Base-by-base conservation (phyloP, 2,888 invertebrate genomes). In the Zeuzera pyrina region DNA sequence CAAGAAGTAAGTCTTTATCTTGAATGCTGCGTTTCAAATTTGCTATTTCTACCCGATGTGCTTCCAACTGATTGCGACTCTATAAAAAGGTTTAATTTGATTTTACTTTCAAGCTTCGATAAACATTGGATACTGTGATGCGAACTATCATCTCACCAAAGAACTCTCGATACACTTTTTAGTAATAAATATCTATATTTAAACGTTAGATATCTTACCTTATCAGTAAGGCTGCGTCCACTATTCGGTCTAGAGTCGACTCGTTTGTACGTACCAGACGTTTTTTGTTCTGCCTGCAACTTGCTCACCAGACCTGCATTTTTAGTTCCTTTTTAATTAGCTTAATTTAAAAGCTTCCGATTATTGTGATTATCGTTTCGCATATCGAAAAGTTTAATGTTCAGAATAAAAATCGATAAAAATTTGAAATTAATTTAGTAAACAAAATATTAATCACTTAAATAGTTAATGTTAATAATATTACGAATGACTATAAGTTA, bases 1-100 rank as follows among this genome's bases (percentile, higher is more conserved):
- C 85, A 16, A 89, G 57, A 10, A 89, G 65, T 21, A 85, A 65
- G 31, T 87, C 86, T 41, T 89, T 89, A 30, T 87, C 86, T 24
- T 64, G 62, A 22, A 88, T 69, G 34, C 83, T 86, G 12, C 79
- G 69, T 45, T 78, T 86, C 6, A 88, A 58, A 30, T 84, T 70
- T 1, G 62, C 65, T 37, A 85, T 71, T 52, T 87, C 87, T 6
- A 68, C 68, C 10, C 70, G 71, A 38, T 68, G 62, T 1, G 71
- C 60, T 21, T 83, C 83, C 12, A 63, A 34, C 36, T 67, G 66
- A 33, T 45, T 58, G 7, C 64, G 62, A 30, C n/a, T n/a, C 3
- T 22, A n/a, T 10, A 10, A 22, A 22, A 22, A 22, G 7, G 8
- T 22, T 10, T 22, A 22, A 22, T 11, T 22, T n/a, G 11, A 8